Evolutionary conservation across 1,140 invertebrate species (phyloP), one percentile per base, ranked within the genome.

Genomic region (Rhopalosiphum padi): DNA sequence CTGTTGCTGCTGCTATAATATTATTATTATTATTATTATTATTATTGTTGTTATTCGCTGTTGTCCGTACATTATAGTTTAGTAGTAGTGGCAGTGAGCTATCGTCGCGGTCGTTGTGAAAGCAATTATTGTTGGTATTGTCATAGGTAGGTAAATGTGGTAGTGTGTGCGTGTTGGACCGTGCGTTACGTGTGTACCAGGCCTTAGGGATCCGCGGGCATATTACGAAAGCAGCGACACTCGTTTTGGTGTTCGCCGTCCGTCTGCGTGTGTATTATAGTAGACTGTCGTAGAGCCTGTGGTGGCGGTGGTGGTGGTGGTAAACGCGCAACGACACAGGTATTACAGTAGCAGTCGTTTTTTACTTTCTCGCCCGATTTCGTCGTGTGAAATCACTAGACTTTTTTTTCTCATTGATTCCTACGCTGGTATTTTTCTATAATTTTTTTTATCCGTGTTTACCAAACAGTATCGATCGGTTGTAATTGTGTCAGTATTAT

Each of bases 291-390:
- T 46, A 46, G 46, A 46, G 46, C 46, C 37, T 1, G 30, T 2
- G 0, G 46, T 7, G 5, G 86, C 1, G 15, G 48, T 21, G 60
- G 8, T n/a, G 60, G n/a, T 77, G 30, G 60, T 77, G 60, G 60
- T 77, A 77, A 87, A 87, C 87, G 46, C 35, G 25, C 87, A 22
- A 88, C 87, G 48, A 48, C 46, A 88, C n/a, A n/a, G 35, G 43
- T 48, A 48, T 25, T 85, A 21, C 43, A n/a, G 43, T 48, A 51
- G 48, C 48, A n/a, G 30, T 87, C 83, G 86, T 88, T 88, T 88
- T 88, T 88, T 88, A 88, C 87, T 88, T 88, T 88, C 87, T 88
- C 87, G 87, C n/a, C 87, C 43, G 43, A 87, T 85, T 85, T 85
- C 35, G 37, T 85, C 9, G 83, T 85, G 83, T 41, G 83, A 85